phyloP scores from a whole-genome alignment of 30 jellyfish, hydroid and myxozoan genomes.

The Aurelia sp. region DNA sequence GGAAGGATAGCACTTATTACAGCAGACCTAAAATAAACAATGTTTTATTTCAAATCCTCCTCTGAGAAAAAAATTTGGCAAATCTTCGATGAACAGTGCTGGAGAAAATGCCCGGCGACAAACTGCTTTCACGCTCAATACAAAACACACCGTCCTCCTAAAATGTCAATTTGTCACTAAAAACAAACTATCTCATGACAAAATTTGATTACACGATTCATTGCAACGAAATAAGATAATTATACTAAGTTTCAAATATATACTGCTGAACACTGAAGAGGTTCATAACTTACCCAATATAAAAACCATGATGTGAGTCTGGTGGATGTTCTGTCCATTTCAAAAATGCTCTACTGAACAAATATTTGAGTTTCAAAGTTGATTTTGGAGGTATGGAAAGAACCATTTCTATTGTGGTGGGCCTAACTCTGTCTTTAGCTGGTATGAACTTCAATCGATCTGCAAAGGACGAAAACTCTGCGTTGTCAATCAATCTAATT shows the following conservation, averaged over 20 bases:
- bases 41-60: neutral
- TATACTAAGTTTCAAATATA: too few species aligned
- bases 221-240: too few species aligned
- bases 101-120: too few species aligned
- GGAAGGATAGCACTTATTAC: conserved; percentile 76
- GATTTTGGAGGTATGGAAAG: conserved; percentile 79
- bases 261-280: too few species aligned
- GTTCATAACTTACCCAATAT: conserved; percentile 69
- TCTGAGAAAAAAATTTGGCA: too few species aligned
- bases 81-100: too few species aligned
- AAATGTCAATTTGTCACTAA: too few species aligned
- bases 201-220: too few species aligned
- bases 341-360: conserved; percentile 78
- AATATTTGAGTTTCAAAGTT: conserved; percentile 51
- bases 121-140: too few species aligned
- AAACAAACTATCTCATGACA: too few species aligned
- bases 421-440: conserved; percentile 85
- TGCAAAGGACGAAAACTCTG: conserved; percentile 2
- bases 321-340: conserved; percentile 99
- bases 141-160: too few species aligned
- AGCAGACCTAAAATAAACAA: conserved; percentile 64
- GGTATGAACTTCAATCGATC: conserved; percentile 74
- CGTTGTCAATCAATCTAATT: too few species aligned
- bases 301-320: conserved; percentile 94
- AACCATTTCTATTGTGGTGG: conserved; percentile 84